Base-by-base conservation (phyloP, 2,797 vertebrate species). In the Leucoraja ocellata region DNA sequence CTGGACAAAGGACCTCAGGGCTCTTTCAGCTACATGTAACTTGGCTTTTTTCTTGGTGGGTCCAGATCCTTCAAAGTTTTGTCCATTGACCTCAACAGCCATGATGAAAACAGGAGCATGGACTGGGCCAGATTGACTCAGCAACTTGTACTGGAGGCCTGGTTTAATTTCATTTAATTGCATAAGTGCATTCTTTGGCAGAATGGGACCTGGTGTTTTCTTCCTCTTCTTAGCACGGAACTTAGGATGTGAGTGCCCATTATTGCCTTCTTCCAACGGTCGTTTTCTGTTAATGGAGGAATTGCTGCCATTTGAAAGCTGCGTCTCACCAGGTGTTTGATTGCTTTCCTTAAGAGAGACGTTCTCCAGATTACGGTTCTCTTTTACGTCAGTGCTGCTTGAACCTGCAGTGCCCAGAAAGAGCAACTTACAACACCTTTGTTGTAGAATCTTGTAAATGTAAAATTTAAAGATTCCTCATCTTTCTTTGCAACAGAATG, bases 381-480 rank as follows among this genome's bases (percentile, higher is more conserved):
- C 99, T 97, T 99, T 99, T 97, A 98, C 97, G 93, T 99, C 98
- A 63, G 98, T 97, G 97, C 98, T 98, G 98, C 98, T 98, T 84
- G 98, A 98, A 99, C 98, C 99, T 99, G 98, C 94, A 98, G 97
- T 99, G 98, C 98, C 99, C 99, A 99, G 98, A 99, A 99, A 99
- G 98, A 99, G 99, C 98, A 99, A 99, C 99, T 99, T 98, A 99
- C 98, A 99, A 98, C 97, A 98, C 98, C 99, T 99, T 99, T 97
- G 98, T 97, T 98, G 98, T 97, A 99, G 99, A 98, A 99, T 96
- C 99, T 99, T 99, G 99, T 99, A 99, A 99, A 99, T 99, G 98
- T 96, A 99, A 99, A 99, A 99, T 99, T 99, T 98, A 99, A 98
- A 98, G 98, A 98, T 99, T 98, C 98, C 98, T 98, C 97, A 98